These are phyloP conservation scores for Acyrthosiphon pisum DNA, from an alignment of 1,140 invertebrate genomes.

Conservation along the genomic window DNA sequence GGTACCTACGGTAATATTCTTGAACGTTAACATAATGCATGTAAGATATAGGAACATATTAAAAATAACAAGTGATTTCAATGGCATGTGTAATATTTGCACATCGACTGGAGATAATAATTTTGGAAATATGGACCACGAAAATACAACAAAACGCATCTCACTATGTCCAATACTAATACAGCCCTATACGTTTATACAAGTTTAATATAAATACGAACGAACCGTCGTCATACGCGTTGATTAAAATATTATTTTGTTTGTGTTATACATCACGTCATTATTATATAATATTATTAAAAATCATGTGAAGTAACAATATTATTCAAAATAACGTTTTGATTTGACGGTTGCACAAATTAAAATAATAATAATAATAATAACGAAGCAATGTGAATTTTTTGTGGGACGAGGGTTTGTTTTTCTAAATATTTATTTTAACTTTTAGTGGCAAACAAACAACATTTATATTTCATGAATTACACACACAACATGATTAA, in stretches of 20 bases:
- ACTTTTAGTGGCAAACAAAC: conserved; percentile 33
- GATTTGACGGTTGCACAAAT: not conserved
- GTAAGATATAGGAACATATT: conserved; percentile 47
- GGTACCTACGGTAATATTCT: not conserved
- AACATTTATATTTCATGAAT: conserved; percentile 3
- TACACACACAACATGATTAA: conserved; percentile 19
- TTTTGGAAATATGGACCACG: conserved; percentile 31
- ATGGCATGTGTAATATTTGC: not conserved
- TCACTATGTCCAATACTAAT: not conserved
- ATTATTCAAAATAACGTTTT: not conserved
- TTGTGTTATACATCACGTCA: not conserved
- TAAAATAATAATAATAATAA: conserved; percentile 8
- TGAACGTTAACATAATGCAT: not conserved
- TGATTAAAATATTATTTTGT: conserved; percentile 2
- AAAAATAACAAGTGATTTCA: conserved; percentile 22
- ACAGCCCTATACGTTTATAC: conserved; percentile 1
- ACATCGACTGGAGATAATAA: not conserved
- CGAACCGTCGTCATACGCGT: not conserved
- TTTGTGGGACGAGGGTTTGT: not conserved
- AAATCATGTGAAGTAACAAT: not conserved
- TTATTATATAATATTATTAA: not conserved
- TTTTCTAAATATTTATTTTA: not conserved
- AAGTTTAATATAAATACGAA: not conserved
- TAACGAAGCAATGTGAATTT: conserved; percentile 6
- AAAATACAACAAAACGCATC: not conserved